Evolutionary conservation across 2,113 vertebrate species (phyloP).

Genomic region (Syrrhaptes paradoxus): DNA sequence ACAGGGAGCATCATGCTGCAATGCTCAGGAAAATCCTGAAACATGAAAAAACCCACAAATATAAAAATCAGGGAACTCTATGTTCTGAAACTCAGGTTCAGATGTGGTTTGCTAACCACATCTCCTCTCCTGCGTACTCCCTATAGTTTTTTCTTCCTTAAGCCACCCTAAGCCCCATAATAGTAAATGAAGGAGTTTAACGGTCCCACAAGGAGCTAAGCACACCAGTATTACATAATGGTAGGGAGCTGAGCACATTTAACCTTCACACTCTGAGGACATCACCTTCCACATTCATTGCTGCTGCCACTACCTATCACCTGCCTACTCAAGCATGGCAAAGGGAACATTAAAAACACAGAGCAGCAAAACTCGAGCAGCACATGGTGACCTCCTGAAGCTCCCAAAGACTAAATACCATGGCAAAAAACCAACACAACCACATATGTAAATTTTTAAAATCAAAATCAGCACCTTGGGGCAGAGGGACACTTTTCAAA

Average conservation of each 20-base stretch:
- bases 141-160: not conserved
- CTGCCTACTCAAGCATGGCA: not conserved
- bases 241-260: accelerated
- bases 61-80: not conserved
- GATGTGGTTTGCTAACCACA: not conserved
- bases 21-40: not conserved
- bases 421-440: accelerated
- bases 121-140: not conserved
- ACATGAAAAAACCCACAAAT: no score
- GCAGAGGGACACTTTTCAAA: not conserved
- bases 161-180: not conserved
- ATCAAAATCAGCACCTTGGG: not conserved
- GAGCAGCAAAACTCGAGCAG: accelerated
- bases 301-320: accelerated
- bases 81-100: not conserved
- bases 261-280: not conserved
- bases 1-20: accelerated
- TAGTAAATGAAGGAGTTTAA: not conserved
- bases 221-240: accelerated
- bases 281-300: not conserved
- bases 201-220: not conserved
- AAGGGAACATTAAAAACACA: not conserved
- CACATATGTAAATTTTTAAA: not conserved
- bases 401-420: not conserved
- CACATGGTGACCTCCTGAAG: not conserved